phyloP scores from a whole-genome alignment of 2,797 vertebrate genomes.

The Taeniopygia guttata region DNA sequence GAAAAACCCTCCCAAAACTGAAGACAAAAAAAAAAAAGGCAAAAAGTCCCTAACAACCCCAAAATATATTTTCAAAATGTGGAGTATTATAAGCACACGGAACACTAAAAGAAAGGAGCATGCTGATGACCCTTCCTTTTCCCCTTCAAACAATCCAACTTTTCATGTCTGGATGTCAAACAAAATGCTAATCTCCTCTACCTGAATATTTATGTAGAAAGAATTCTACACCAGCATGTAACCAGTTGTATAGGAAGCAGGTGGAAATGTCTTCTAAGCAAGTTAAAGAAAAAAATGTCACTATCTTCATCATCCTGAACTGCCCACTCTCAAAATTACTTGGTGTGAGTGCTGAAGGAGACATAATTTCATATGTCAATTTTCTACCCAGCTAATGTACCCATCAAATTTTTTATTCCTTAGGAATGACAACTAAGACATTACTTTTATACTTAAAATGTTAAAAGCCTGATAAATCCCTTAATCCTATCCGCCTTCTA shows the following conservation, averaged over 20 bases:
- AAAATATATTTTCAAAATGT: neutral
- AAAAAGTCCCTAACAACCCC: neutral
- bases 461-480: neutral
- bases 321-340: constrained; percentile 32
- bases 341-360: neutral
- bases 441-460: neutral
- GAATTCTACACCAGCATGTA: neutral
- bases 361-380: constrained; percentile 5
- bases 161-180: neutral
- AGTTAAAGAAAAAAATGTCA: neutral
- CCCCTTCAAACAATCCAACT: neutral
- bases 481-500: neutral
- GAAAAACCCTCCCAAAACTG: neutral
- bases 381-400: constrained; percentile 14
- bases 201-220: neutral
- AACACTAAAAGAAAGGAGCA: neutral
- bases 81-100: neutral
- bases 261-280: neutral
- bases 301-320: neutral
- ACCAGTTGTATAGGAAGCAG: neutral
- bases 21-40: neutral
- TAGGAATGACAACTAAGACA: constrained; percentile 6
- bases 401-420: neutral
- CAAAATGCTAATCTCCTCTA: neutral
- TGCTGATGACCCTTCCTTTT: neutral